Evolutionary conservation across 1,140 invertebrate genomes (phyloP).

Genomic region (Notospermus geniculatus): DNA sequence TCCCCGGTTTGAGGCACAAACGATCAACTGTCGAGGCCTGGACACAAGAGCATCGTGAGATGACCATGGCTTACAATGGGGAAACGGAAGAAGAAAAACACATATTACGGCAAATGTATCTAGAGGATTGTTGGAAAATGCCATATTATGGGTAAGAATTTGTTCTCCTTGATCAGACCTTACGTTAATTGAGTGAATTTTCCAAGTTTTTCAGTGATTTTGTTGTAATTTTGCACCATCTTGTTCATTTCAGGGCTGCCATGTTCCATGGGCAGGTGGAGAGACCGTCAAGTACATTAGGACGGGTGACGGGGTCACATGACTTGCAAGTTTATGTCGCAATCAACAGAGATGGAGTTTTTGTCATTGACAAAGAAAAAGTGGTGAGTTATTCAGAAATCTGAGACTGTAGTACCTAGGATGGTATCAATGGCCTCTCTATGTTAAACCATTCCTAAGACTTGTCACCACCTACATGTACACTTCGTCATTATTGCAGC

Average conservation of each 20-base stretch:
- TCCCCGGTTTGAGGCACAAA: background rate
- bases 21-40: background rate
- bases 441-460: background rate
- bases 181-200: too few relatives aligned
- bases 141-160: slow-evolving; percentile 5
- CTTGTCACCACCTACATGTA: background rate
- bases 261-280: slow-evolving; percentile 2
- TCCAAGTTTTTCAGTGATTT: background rate
- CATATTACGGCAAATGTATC: background rate
- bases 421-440: background rate
- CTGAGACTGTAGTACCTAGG: background rate
- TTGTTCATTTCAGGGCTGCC: slow-evolving; percentile 3
- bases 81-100: background rate
- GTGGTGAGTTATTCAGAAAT: background rate
- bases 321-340: background rate
- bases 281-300: slow-evolving; percentile 5
- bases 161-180: too few relatives aligned
- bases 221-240: background rate
- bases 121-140: background rate
- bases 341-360: slow-evolving; percentile 6
- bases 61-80: background rate
- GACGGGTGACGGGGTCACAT: background rate
- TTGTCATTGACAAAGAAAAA: background rate
- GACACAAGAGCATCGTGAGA: background rate
- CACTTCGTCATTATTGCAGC: background rate